These are phyloP conservation scores for Nesogale talazaci DNA, from an alignment of 2,113 vertebrate genomes.

Conservation along the genomic window DNA sequence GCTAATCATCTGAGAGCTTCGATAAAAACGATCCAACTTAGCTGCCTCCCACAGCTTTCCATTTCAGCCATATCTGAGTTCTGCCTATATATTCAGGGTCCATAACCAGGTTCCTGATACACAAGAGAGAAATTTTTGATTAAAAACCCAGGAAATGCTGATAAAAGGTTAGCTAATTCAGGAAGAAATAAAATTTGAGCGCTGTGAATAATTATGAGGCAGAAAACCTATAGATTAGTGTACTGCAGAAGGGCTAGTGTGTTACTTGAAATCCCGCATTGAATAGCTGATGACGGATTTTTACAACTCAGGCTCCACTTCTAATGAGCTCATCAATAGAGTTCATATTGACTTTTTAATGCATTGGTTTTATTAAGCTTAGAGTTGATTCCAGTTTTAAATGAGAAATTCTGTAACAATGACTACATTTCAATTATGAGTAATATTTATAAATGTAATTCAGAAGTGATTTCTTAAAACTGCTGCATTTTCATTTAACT, in stretches of 20 bases:
- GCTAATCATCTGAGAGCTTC: conserved; percentile 64
- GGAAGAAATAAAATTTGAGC: conserved; percentile 60
- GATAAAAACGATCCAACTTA: conserved; percentile 67
- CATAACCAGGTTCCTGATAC: conserved; percentile 71
- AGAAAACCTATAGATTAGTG: neutral
- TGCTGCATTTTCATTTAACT: conserved; percentile 75
- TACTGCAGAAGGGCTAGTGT: conserved; percentile 17
- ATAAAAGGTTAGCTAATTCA: conserved; percentile 48
- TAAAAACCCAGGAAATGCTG: conserved; percentile 66
- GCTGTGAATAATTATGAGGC: conserved; percentile 45
- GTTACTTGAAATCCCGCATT: conserved; percentile 72
- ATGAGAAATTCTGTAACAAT: conserved; percentile 55
- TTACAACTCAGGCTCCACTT: conserved; percentile 74
- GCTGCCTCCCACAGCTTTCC: conserved; percentile 58
- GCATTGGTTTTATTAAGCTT: conserved; percentile 81
- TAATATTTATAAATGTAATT: conserved; percentile 54
- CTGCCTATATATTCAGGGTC: conserved; percentile 69
- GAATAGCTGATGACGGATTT: conserved; percentile 73
- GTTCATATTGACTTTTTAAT: conserved; percentile 76
- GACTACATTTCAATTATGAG: conserved; percentile 62
- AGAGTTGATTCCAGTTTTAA: conserved; percentile 70
- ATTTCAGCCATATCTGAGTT: conserved; percentile 58
- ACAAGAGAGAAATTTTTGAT: conserved; percentile 59
- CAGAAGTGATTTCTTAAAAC: conserved; percentile 36
- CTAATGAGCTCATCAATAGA: conserved; percentile 80